Evolutionary conservation across 2,888 invertebrate genomes (phyloP).

Genomic region (Hermaeophaga mercurialis): DNA sequence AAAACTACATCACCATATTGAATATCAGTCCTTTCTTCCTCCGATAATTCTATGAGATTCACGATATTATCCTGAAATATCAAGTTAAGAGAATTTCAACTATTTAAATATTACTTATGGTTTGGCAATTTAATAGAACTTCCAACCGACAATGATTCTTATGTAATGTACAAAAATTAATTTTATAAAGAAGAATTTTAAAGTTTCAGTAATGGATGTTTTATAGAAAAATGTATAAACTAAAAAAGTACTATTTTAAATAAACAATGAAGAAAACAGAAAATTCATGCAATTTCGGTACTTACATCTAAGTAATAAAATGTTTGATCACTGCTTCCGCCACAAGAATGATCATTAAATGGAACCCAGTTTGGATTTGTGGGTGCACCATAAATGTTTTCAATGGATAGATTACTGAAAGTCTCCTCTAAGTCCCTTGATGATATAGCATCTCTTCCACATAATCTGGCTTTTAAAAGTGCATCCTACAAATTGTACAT

Average conservation of each 20-base stretch:
- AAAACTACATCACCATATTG: slow-evolving; percentile 49
- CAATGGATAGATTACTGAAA: slow-evolving; percentile 50
- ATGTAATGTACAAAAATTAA: no score
- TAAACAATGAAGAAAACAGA: no score
- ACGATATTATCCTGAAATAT: slow-evolving; percentile 46
- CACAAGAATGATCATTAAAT: slow-evolving; percentile 45
- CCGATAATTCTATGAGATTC: slow-evolving; percentile 49
- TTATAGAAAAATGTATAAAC: no score
- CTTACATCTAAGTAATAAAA: slow-evolving; percentile 52
- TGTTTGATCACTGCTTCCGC: slow-evolving; percentile 42
- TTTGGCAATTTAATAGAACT: no score
- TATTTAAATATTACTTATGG: no score
- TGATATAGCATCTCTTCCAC: slow-evolving; percentile 49
- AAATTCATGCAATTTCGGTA: no score
- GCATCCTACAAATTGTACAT: slow-evolving; percentile 49
- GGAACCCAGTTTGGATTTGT: slow-evolving; percentile 50
- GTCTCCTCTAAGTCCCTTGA: slow-evolving; percentile 52
- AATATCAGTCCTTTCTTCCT: slow-evolving; percentile 43
- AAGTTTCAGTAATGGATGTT: no score
- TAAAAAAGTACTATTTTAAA: no score
- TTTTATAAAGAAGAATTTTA: no score
- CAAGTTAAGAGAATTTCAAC: no score
- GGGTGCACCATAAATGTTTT: slow-evolving; percentile 52
- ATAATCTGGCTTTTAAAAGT: slow-evolving; percentile 49
- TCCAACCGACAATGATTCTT: no score